phyloP scores from a whole-genome alignment of 2,888 invertebrate species.

The Drosophila histrio region DNA sequence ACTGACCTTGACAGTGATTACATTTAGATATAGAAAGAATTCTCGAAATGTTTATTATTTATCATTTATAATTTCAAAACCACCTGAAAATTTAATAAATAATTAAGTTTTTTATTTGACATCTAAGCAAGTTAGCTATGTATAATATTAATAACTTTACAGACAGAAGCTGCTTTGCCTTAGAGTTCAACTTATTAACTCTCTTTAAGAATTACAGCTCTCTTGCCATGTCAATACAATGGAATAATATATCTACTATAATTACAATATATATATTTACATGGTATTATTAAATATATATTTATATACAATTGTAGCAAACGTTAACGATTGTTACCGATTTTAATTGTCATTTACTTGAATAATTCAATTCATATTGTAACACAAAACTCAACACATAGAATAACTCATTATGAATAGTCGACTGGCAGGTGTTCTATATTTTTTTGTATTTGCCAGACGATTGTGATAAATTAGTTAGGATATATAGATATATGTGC shows the following conservation, averaged over 20 bases:
- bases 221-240: neutral
- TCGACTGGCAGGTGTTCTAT: neutral
- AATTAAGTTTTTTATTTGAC: no score
- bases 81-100: no score
- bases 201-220: neutral
- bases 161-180: no score
- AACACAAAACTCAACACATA: slow-evolving; percentile 2
- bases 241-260: no score
- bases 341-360: slow-evolving; percentile 21
- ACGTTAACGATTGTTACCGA: slow-evolving; percentile 7
- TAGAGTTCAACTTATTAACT: neutral
- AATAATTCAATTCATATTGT: slow-evolving; percentile 9
- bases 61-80: no score
- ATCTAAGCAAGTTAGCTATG: neutral
- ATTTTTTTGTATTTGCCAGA: no score
- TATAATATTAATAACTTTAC: no score
- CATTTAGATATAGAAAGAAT: neutral
- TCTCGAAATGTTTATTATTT: no score
- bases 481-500: no score
- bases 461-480: no score
- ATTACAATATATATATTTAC: neutral
- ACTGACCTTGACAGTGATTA: neutral
- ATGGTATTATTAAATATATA: neutral
- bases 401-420: neutral
- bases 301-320: slow-evolving; percentile 5